phyloP scores from a whole-genome alignment of 1,140 invertebrate species.

The Meloidogyne floridensis region DNA sequence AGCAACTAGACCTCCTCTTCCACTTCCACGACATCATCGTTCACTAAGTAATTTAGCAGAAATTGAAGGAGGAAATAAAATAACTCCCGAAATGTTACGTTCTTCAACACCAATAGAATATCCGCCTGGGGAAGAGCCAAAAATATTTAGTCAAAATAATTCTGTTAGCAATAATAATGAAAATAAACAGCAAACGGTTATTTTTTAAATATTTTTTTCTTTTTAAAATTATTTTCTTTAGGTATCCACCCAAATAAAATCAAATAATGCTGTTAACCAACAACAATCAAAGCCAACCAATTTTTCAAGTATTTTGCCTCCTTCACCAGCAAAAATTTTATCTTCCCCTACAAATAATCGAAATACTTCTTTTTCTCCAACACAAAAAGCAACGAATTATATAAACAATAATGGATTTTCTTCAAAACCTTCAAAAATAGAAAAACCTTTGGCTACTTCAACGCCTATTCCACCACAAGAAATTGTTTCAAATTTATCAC shows the following conservation, averaged over 20 bases:
- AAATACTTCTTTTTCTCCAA: slow-evolving; percentile 7
- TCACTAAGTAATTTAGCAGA: not conserved
- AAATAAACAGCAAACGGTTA: not conserved
- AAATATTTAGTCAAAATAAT: not conserved
- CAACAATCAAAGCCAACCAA: not conserved
- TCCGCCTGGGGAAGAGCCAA: slow-evolving; percentile 14
- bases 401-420: not conserved
- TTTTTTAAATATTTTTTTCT: not conserved
- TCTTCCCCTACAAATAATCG: not conserved
- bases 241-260: slow-evolving; percentile 3
- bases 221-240: not conserved
- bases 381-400: slow-evolving; percentile 6
- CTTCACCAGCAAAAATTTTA: not conserved
- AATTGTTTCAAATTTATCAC: not conserved
- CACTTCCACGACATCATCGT: not conserved
- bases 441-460: slow-evolving; percentile 36
- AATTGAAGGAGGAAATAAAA: not conserved
- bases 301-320: not conserved
- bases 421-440: not conserved
- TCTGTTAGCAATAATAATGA: not conserved
- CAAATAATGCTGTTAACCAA: not conserved
- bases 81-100: slow-evolving; percentile 10
- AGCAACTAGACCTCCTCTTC: not conserved
- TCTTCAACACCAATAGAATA: slow-evolving; percentile 11
- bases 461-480: slow-evolving; percentile 36